These are phyloP conservation scores for Myotis brandtii DNA, from an alignment of 2,113 vertebrate species.

Conservation along the genomic window DNA sequence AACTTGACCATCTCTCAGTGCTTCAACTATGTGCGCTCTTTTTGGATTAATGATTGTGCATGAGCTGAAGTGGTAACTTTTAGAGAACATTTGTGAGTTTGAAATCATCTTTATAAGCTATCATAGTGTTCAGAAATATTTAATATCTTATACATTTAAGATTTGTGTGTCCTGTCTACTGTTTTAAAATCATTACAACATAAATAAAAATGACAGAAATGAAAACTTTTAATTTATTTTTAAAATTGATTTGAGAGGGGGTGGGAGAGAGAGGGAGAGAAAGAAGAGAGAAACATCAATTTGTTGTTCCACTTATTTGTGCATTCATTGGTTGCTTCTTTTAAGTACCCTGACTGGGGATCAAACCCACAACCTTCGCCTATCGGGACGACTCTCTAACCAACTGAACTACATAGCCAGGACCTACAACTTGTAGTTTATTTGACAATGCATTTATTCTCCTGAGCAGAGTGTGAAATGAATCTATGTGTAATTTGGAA, in stretches of 20 bases:
- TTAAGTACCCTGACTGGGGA: not conserved
- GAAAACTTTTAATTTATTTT: constrained; percentile 26
- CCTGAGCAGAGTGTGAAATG: not conserved
- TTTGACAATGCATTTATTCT: constrained; percentile 38
- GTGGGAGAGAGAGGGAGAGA: too few species aligned
- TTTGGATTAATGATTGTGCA: not conserved
- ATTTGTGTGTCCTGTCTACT: not conserved
- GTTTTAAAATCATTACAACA: not conserved
- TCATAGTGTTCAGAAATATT: not conserved
- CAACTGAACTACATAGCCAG: not conserved
- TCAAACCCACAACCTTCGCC: not conserved
- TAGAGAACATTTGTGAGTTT: constrained; percentile 19
- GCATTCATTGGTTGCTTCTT: not conserved
- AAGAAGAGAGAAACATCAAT: not conserved
- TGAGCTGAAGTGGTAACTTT: not conserved
- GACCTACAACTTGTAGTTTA: not conserved
- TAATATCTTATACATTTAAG: constrained; percentile 15
- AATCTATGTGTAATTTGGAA: not conserved
- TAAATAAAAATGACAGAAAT: not conserved
- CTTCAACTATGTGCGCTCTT: not conserved
- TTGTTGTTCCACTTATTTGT: not conserved
- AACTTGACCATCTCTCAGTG: constrained; percentile 25
- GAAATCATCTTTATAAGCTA: not conserved
- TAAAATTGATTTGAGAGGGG: not conserved
- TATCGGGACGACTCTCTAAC: not conserved